phyloP scores from a whole-genome alignment of 2,113 vertebrate genomes.

The Rhea pennata region DNA sequence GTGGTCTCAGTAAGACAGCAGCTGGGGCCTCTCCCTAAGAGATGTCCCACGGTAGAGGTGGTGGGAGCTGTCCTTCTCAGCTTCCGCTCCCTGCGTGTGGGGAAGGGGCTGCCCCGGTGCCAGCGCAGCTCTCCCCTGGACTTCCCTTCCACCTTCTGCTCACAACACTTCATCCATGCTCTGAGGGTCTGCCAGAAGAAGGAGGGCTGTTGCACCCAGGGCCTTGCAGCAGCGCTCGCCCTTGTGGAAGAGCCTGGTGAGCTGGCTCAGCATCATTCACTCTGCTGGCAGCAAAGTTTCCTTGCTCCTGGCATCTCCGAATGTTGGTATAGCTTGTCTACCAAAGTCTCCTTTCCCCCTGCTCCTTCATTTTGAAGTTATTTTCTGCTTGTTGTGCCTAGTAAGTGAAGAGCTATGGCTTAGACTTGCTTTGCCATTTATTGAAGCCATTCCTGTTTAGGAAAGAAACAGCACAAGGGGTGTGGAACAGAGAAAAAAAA shows the following conservation, averaged over 20 bases:
- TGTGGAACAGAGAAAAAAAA: background rate
- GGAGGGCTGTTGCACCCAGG: background rate
- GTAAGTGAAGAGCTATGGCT: slow-evolving; percentile 17
- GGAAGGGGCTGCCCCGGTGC: background rate
- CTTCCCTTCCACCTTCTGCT: rapidly evolving
- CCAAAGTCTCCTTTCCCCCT: background rate
- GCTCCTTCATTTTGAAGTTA: slow-evolving; percentile 4
- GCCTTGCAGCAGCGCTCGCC: background rate
- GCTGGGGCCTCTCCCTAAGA: rapidly evolving
- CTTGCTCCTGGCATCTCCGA: background rate
- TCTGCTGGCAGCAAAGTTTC: slow-evolving; percentile 33
- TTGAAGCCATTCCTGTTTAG: background rate
- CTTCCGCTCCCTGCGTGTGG: rapidly evolving
- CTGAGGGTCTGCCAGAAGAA: background rate
- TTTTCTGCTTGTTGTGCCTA: background rate
- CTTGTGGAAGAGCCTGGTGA: slow-evolving; percentile 22
- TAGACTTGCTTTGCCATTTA: background rate
- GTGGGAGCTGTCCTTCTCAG: background rate
- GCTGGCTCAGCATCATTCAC: slow-evolving; percentile 1
- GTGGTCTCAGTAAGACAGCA: background rate
- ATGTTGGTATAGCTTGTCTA: background rate
- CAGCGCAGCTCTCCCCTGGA: background rate
- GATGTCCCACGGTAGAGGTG: background rate
- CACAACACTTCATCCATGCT: background rate
- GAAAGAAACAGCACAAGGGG: background rate